phyloP scores from a whole-genome alignment of 2,797 vertebrate genomes.

The Phylloscopus collybita region DNA sequence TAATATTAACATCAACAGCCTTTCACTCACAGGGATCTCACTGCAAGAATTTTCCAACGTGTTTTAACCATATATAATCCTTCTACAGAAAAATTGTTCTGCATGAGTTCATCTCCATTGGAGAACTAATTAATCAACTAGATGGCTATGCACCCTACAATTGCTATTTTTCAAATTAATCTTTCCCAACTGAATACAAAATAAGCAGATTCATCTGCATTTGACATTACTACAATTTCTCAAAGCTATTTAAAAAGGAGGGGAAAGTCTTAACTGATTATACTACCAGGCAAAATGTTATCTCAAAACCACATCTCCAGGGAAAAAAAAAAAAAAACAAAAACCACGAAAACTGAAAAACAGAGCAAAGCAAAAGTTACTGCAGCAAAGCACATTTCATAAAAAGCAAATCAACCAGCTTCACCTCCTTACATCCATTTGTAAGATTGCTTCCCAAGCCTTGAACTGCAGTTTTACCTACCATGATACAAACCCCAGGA shows the following conservation, averaged over 20 bases:
- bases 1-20: background rate
- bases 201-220: background rate
- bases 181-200: background rate
- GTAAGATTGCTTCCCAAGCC: accelerated
- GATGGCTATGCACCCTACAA: background rate
- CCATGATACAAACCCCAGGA: background rate
- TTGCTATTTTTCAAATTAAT: background rate
- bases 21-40: background rate
- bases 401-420: background rate
- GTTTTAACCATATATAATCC: background rate
- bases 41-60: background rate
- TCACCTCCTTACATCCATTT: background rate
- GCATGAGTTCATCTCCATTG: background rate
- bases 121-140: background rate
- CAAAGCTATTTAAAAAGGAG: background rate
- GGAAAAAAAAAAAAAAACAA: background rate
- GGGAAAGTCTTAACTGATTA: background rate
- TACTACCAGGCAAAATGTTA: background rate
- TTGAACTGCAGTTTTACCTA: background rate
- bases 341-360: background rate
- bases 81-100: background rate
- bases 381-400: background rate
- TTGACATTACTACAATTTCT: background rate
- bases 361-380: background rate
- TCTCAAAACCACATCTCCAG: background rate